Evolutionary conservation across 2,113 vertebrate species (phyloP), one percentile per base, ranked within the genome.

Genomic region (Peromyscus leucopus): DNA sequence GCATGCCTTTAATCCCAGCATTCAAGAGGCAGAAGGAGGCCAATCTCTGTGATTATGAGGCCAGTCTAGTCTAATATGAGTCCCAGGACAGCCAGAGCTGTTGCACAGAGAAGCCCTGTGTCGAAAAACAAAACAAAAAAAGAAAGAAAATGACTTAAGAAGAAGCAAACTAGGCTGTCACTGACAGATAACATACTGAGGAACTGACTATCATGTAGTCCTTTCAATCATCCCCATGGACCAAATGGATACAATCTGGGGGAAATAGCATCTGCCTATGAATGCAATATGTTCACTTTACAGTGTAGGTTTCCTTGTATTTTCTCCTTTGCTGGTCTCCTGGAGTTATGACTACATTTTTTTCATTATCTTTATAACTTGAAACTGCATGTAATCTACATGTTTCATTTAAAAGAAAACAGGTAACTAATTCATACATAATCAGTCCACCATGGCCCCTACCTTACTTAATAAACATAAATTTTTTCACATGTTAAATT

Each of bases 331-430:
- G 55, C 10, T 87, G 6, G 24, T 65, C 46, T 92, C 39, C 69
- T 80, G 55, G 55, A 46, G 46, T 9, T 16, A 93, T 6, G 7
- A 65, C n/a, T 91, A 71, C 33, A 78, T 51, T 46, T 93, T 33
- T 79, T 95, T 83, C 33, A 69, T 91, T 93, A 94, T 83, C 67
- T 96, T 76, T 92, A 1, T 76, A 95, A 93, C 8, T 59, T 26
- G 59, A 12, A 12, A n/a, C n/a, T 87, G 61, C 8, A 91, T 17
- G 31, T 86, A 78, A 92, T 59, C 26, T 69, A 75, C 1, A 33
- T 8, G n/a, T 72, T 90, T 75, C 21, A 90, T 80, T 91, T 16
- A 71, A 93, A 33, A 33, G 61, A 48, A 84, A 94, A 94, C 51
- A 55, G n/a, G 24, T 84, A 33, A 78, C 51, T 94, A 91, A 57